Percentiles rank a stretch among this genome's conserved stretches.
These are phyloP conservation scores for Addax nasomaculatus DNA, from an alignment of 2,113 vertebrate species.

Conservation along the genomic window DNA sequence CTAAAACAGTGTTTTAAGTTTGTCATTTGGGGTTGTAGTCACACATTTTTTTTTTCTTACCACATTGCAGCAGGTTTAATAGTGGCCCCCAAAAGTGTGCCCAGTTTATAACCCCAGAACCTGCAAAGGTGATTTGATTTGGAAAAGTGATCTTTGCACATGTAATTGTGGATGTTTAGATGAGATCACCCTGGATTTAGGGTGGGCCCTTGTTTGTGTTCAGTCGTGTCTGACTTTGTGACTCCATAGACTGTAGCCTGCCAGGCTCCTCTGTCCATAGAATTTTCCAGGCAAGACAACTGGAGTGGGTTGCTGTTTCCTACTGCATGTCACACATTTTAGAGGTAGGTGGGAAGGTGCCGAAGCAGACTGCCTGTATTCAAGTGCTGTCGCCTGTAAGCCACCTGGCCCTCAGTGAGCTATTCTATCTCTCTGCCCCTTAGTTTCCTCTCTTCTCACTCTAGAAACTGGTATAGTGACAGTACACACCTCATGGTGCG, in stretches of 20 bases:
- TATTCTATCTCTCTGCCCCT: background rate
- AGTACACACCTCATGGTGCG: background rate
- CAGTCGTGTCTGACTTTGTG: background rate
- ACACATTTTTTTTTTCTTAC: background rate
- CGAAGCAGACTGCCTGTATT: background rate
- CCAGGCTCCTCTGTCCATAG: background rate
- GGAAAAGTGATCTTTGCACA: background rate
- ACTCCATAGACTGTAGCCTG: background rate
- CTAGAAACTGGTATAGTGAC: background rate
- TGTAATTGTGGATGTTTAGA: background rate
- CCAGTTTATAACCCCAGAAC: background rate
- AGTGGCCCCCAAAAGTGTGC: background rate
- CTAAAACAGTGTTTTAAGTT: background rate
- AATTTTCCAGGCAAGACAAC: background rate
- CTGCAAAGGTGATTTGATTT: background rate
- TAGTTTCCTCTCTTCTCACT: background rate
- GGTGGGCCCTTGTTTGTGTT: background rate
- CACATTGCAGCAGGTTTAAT: background rate
- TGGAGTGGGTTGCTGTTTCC: background rate
- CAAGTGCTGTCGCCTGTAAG: background rate
- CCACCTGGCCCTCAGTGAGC: background rate
- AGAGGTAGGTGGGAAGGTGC: background rate
- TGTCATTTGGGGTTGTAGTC: background rate
- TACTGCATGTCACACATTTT: background rate
- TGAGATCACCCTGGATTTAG: background rate